These are phyloP conservation scores for Sarcophilus harrisii DNA, from an alignment of 2,797 vertebrate species.

Conservation along the genomic window DNA sequence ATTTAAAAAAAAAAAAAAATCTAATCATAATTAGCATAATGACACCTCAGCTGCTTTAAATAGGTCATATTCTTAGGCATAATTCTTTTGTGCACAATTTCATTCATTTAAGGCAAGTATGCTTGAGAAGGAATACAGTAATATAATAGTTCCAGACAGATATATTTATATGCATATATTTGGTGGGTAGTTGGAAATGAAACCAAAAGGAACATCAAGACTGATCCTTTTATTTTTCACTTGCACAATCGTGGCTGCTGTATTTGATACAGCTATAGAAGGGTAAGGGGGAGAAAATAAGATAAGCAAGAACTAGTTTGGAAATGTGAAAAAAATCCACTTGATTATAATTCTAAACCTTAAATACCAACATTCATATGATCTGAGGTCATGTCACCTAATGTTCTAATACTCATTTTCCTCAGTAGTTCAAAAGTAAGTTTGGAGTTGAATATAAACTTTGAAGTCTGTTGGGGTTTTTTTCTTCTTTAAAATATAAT, in stretches of 20 bases:
- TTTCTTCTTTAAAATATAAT: too few relatives aligned
- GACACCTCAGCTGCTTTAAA: constrained; percentile 33
- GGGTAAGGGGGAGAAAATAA: constrained; percentile 21
- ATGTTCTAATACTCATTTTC: not conserved
- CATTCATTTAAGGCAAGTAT: constrained; percentile 13
- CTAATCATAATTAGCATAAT: not conserved
- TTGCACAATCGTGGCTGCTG: not conserved
- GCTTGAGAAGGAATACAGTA: constrained; percentile 31
- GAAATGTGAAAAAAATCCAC: constrained; percentile 12
- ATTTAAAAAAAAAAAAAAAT: constrained; percentile 11
- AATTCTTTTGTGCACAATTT: constrained; percentile 58
- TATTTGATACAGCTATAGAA: not conserved
- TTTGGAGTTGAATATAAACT: not conserved
- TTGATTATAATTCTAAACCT: not conserved
- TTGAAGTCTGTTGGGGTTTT: too few relatives aligned
- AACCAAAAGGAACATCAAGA: not conserved
- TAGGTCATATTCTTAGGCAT: constrained; percentile 63
- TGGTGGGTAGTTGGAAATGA: not conserved
- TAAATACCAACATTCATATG: not conserved
- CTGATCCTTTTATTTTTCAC: constrained; percentile 33
- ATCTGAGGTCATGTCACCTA: not conserved
- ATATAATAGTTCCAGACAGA: not conserved
- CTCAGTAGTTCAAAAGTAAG: not conserved
- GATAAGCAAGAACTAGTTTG: constrained; percentile 26
- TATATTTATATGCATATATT: not conserved